Percentiles rank a stretch among this genome's conserved stretches.
phyloP scores from a whole-genome alignment of 2,797 vertebrate species.

The Pyrocephalus nanus region DNA sequence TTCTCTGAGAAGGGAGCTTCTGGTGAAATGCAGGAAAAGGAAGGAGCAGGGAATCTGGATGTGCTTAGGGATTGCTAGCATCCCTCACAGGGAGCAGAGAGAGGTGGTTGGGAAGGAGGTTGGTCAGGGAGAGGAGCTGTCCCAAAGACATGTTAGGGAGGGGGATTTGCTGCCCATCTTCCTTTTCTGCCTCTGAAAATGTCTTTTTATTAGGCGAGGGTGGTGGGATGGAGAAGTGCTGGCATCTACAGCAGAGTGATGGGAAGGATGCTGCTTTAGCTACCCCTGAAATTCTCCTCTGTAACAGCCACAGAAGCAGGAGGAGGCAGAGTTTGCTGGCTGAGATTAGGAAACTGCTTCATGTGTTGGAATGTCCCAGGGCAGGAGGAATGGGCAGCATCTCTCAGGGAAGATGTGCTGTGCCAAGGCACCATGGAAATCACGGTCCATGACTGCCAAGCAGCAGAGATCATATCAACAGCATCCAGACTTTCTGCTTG shows the following conservation, averaged over 20 bases:
- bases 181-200: not conserved
- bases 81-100: not conserved
- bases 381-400: not conserved
- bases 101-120: not conserved
- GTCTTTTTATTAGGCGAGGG: not conserved
- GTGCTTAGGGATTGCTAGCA: not conserved
- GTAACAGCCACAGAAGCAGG: not conserved
- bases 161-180: not conserved
- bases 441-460: not conserved
- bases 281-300: not conserved
- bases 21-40: not conserved
- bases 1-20: not conserved
- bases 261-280: not conserved
- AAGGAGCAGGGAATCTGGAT: not conserved
- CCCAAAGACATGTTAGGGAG: rapidly evolving
- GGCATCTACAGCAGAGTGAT: not conserved
- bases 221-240: rapidly evolving
- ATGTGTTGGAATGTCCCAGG: rapidly evolving
- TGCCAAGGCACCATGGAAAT: not conserved
- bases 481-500: not conserved
- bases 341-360: not conserved
- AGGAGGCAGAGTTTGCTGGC: not conserved
- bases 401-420: not conserved
- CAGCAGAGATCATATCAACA: not conserved
- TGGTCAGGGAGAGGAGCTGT: not conserved